Base-by-base conservation (phyloP, 2,888 invertebrate species). In the Drosophila fulvimacula region DNA sequence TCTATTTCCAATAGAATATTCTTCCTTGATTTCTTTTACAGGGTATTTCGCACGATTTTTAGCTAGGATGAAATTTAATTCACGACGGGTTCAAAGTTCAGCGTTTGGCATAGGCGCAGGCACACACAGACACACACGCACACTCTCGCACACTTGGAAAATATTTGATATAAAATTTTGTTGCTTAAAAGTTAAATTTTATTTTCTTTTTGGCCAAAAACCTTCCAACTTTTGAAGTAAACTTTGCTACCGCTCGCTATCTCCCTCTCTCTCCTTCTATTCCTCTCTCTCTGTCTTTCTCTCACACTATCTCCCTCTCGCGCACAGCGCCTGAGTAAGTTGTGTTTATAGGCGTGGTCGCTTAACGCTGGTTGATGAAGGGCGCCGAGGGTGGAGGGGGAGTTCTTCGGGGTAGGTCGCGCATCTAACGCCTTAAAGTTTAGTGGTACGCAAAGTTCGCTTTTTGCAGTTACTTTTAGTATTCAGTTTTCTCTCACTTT, bases 391-490 rank as follows among this genome's bases (percentile, higher is more conserved):
- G 24, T 46, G 10, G 6, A 10, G 9, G 30, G 48, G 1, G 30
- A 57, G 24, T 24, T 19, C 11, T 3, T 0, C 32, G 36, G 46
- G 51, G 36, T 11, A 34, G 27, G 13, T 24, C 19, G 65, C 24
- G 57, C 51, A 59, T 55, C 52, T 55, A 55, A 70, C 77, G 79
- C 70, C 77, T 82, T 80, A 78, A 82, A 85, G 86, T 83, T 86
- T 85, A 85, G 86, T 82, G 71, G 79, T 85, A 82, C 82, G 82
- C 82, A 85, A 82, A 82, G 82, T 82, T 85, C 65, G 76, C 78
- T 78, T 82, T 80, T 79, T 64, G 70, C 76, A 76, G 86, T 80
- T 79, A 82, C 82, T 82, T 82, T 76, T 76, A 38, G 64, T 67
- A 62, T 69, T 76, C 67, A 75, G 71, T 71, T 67, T 60, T 71